phyloP scores from a whole-genome alignment of 2,113 vertebrate species.

The Cheilinus undulatus region DNA sequence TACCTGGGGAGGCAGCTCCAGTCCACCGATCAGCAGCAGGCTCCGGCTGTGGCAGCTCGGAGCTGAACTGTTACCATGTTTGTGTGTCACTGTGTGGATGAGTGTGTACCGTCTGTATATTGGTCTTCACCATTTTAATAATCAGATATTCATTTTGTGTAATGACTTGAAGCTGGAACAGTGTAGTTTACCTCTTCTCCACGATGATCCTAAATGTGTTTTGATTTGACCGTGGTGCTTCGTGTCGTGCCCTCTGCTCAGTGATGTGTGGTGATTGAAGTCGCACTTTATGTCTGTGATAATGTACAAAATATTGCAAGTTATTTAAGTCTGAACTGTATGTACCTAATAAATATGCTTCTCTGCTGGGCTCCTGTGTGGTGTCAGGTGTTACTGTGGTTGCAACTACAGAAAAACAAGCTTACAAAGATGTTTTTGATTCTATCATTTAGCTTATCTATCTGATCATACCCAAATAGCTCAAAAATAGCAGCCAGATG shows the following conservation, averaged over 20 bases:
- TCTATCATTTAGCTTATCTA: neutral
- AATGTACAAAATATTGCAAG: conserved; percentile 69
- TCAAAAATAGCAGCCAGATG: neutral
- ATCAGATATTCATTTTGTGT: conserved; percentile 32
- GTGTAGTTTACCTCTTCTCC: conserved; percentile 1
- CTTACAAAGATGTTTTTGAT: neutral
- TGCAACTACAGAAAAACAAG: neutral
- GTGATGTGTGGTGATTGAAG: conserved; percentile 53
- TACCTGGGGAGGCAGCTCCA: conserved; percentile 85
- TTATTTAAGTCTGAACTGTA: conserved; percentile 80
- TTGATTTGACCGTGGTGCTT: conserved; percentile 45
- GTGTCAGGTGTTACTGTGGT: neutral
- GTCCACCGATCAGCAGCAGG: conserved; percentile 83
- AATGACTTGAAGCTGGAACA: conserved; percentile 32
- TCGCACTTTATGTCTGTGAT: conserved; percentile 59
- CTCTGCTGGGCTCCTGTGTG: conserved; percentile 19
- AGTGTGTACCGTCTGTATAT: conserved; percentile 35
- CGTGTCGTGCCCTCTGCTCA: conserved; percentile 48
- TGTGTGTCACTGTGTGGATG: conserved; percentile 46
- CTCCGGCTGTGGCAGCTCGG: conserved; percentile 78
- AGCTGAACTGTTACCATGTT: conserved; percentile 74
- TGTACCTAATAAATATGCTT: conserved; percentile 76
- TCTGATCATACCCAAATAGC: neutral
- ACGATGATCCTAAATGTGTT: conserved; percentile 26
- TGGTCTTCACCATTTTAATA: conserved; percentile 18